Base-by-base conservation (phyloP, 2,797 vertebrate genomes). In the Cyclura pinguis region DNA sequence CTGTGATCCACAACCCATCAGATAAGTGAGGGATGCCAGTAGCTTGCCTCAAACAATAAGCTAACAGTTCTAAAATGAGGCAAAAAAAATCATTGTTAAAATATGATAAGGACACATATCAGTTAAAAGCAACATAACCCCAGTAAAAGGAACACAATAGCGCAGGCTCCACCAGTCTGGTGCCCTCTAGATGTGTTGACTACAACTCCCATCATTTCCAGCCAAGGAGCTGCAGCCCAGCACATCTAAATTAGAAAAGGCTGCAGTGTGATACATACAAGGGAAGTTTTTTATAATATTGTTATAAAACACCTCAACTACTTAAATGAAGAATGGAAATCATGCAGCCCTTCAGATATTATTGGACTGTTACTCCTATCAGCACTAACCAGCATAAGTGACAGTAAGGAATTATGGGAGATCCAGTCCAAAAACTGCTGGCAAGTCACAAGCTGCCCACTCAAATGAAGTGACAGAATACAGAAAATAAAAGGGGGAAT, bases 391-490 rank as follows among this genome's bases (percentile, higher is more conserved):
- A 74, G n/a, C 14, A 74, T 38, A 74, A 38, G 16, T 4, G 18
- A 38, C n/a, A 74, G 73, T 74, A 38, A 38, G n/a, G 4, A 38
- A 38, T 74, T 10, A 20, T 35, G 35, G n/a, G 73, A 38, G 35
- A 6, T 38, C 18, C 73, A 74, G 73, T 74, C 4, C 67, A 74
- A 74, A 0, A 74, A 38, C 13, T 35, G 4, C 73, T 74, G 35
- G 18, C n/a, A 74, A 1, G 35, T 38, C n/a, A 38, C 73, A 38
- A 38, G n/a, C 6, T 35, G n/a, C 73, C 35, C 35, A 35, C 73
- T 92, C 73, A 91, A 32, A 18, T 69, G 73, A 59, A 84, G 22
- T 90, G 86, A 16, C 87, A 52, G 83, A 8, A 85, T 47, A 18
- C 89, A 88, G 67, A 83, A 29, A 6, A 76, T 3, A 47, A 14